Base-by-base conservation (phyloP, 2,888 invertebrate genomes). In the Plagodis dolabraria region DNA sequence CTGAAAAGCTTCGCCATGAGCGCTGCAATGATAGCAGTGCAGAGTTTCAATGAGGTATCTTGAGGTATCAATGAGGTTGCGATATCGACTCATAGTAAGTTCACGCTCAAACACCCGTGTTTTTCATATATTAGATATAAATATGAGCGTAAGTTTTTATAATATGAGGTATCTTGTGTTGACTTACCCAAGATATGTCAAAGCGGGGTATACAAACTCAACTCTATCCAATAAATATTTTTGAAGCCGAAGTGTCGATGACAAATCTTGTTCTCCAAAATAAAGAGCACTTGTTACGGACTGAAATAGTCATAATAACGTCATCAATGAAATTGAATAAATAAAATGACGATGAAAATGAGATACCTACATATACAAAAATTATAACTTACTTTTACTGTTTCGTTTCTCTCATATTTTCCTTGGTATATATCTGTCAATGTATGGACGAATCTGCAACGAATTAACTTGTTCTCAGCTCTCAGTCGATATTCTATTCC, bases 111-210 rank as follows among this genome's bases (percentile, higher is more conserved):
- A n/a, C n/a, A n/a, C n/a, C n/a, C n/a, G n/a, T n/a, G n/a, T n/a
- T n/a, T n/a, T n/a, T n/a, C n/a, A n/a, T n/a, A n/a, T n/a, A n/a
- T n/a, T n/a, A n/a, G n/a, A n/a, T n/a, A n/a, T n/a, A n/a, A n/a
- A n/a, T n/a, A n/a, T n/a, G n/a, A n/a, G n/a, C n/a, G n/a, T n/a
- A n/a, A n/a, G n/a, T n/a, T n/a, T n/a, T n/a, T n/a, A n/a, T n/a
- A n/a, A n/a, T n/a, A n/a, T n/a, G n/a, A n/a, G n/a, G n/a, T n/a
- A n/a, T n/a, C n/a, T n/a, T n/a, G n/a, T n/a, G 22, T 22, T 22
- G 1, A 77, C 85, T 87, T 69, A 89, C 89, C 87, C 86, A 10
- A 89, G 71, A 2, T 69, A 71, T 0, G 80, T 69, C 1, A 83
- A 6, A 0, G 85, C 67, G 0, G 82, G 71, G 45, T 68, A 64